phyloP scores from a whole-genome alignment of 2,113 vertebrate species.

The Mionectes macconnelli region DNA sequence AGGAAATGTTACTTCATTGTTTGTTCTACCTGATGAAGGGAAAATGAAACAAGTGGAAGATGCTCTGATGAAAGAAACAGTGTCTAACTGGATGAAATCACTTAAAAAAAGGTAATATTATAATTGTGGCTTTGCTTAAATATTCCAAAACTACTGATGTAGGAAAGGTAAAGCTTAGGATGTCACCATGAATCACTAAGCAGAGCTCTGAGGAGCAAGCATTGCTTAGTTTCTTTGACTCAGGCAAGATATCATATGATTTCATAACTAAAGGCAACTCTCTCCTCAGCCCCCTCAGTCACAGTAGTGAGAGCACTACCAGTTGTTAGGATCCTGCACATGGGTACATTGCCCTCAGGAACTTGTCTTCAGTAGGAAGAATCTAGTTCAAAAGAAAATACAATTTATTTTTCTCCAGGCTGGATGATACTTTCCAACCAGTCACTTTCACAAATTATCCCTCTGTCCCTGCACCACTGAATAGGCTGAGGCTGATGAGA shows the following conservation, averaged over 20 bases:
- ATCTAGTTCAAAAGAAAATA: neutral
- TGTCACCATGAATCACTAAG: neutral
- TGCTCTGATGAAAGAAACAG: neutral
- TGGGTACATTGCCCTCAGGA: accelerated
- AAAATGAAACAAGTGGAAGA: slow-evolving; percentile 47
- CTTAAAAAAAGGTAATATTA: slow-evolving; percentile 8
- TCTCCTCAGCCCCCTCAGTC: neutral
- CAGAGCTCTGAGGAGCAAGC: neutral
- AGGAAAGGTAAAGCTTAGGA: neutral
- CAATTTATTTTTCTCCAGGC: neutral
- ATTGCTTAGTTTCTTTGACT: neutral
- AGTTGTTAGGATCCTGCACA: neutral
- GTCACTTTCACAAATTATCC: neutral
- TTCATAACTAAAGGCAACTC: neutral
- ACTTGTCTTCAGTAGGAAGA: neutral
- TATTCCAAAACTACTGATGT: neutral
- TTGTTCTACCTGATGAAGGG: slow-evolving; percentile 63
- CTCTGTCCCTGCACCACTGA: neutral
- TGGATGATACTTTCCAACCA: neutral
- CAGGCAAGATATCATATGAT: neutral
- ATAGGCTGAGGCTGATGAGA: neutral
- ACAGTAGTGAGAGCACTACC: neutral
- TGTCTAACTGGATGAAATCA: slow-evolving; percentile 43
- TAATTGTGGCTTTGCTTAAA: neutral
- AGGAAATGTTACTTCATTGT: neutral